Evolutionary conservation across 2,113 vertebrate genomes (phyloP).

Genomic region (Carassius auratus): DNA sequence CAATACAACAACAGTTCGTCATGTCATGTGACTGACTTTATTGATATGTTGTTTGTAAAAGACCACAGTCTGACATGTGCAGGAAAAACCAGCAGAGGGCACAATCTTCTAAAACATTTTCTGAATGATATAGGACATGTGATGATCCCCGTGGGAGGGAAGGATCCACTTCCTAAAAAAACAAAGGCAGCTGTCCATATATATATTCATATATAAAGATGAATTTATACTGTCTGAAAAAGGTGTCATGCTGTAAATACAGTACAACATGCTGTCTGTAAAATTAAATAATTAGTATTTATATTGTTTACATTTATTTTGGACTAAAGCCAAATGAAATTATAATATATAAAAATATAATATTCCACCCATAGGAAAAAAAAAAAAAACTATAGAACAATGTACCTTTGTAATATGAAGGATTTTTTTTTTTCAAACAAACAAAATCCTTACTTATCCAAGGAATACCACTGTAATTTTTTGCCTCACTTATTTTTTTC

Average conservation of each 20-base stretch:
- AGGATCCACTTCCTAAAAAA: neutral
- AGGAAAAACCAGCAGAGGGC: slow-evolving; percentile 66
- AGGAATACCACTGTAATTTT: neutral
- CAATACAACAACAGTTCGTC: neutral
- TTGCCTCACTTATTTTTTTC: neutral
- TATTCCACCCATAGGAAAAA: neutral
- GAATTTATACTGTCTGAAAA: neutral
- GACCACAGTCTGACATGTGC: neutral
- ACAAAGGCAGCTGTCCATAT: neutral
- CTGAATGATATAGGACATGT: neutral
- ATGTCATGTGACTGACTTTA: neutral
- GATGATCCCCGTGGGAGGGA: neutral
- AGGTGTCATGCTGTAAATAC: neutral
- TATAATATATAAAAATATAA: neutral
- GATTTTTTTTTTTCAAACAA: no score
- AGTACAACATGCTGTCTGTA: neutral
- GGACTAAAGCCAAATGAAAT: neutral
- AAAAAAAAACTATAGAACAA: neutral
- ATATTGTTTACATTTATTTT: neutral
- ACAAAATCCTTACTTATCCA: neutral
- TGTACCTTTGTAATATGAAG: neutral
- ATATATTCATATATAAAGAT: neutral
- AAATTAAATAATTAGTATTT: neutral
- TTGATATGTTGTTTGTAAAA: neutral
- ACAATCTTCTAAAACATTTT: neutral